A percentile compares a stretch with the other conserved stretches of the same genome.
phyloP scores from a whole-genome alignment of 2,113 vertebrate species.

The Esox niger region DNA sequence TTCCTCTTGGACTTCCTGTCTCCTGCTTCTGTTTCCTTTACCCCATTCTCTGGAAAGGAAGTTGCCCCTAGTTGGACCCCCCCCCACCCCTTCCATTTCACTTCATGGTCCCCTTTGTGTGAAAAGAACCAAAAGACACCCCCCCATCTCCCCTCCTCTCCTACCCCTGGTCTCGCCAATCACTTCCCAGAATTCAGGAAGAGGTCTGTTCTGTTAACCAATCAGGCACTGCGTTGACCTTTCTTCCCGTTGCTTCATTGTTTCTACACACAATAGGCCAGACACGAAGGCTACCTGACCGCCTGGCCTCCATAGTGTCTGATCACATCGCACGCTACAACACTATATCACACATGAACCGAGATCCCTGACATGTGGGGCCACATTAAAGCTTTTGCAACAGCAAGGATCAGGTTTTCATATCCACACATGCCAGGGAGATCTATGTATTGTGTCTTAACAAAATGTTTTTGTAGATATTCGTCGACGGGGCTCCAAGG shows the following conservation, averaged over 20 bases:
- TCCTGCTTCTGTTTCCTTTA: constrained; percentile 79
- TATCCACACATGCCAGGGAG: too few relatives aligned
- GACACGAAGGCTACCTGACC: constrained; percentile 72
- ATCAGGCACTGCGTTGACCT: constrained; percentile 70
- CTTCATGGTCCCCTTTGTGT: constrained; percentile 48
- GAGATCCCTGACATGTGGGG: constrained; percentile 9
- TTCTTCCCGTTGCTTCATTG: constrained; percentile 75
- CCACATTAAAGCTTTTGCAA: too few relatives aligned
- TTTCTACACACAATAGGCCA: constrained; percentile 77
- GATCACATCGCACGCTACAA: not conserved
- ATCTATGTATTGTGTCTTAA: not conserved
- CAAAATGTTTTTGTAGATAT: constrained; percentile 78
- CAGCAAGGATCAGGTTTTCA: too few relatives aligned
- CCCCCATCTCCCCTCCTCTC: constrained; percentile 33
- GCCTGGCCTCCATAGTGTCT: constrained; percentile 37
- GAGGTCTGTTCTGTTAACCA: constrained; percentile 63
- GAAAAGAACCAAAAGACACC: constrained; percentile 51
- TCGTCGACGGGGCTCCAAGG: constrained; percentile 87
- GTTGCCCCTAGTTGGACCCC: constrained; percentile 54
- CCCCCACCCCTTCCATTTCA: constrained; percentile 20
- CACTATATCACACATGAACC: not conserved
- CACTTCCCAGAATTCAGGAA: constrained; percentile 80
- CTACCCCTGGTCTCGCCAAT: constrained; percentile 50
- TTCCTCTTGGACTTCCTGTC: constrained; percentile 82
- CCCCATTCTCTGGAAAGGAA: constrained; percentile 77